Percentiles rank a stretch among this genome's conserved stretches.
phyloP scores from a whole-genome alignment of 2,113 vertebrate genomes.

The Indri indri region DNA sequence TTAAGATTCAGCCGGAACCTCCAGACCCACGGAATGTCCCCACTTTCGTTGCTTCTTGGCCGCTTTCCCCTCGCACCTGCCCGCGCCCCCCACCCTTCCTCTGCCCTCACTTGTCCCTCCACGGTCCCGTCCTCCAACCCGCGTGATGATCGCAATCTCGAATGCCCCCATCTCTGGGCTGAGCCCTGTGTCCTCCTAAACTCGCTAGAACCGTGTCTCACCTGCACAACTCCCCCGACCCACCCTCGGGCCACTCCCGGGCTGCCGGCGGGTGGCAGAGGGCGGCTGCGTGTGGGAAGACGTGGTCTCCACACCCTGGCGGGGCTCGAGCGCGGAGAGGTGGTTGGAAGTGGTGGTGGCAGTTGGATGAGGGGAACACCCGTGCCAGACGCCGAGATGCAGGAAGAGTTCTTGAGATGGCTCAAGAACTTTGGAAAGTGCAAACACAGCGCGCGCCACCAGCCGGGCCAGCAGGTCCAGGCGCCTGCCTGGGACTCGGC shows the following conservation, averaged over 20 bases:
- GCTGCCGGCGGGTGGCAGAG: neutral
- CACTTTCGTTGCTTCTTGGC: neutral
- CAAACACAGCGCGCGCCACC: neutral
- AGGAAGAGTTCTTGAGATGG: conserved; percentile 9
- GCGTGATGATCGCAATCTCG: neutral
- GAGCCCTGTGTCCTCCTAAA: neutral
- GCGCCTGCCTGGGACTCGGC: neutral
- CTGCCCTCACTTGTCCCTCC: neutral
- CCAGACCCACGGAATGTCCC: neutral
- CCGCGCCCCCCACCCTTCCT: too few relatives aligned
- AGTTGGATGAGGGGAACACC: neutral
- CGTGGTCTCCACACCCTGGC: neutral
- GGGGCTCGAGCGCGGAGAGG: neutral
- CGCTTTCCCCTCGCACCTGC: neutral
- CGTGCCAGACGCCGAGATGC: neutral
- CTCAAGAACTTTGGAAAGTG: conserved; percentile 48
- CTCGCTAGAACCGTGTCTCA: neutral
- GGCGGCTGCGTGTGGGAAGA: neutral
- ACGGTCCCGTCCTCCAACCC: too few relatives aligned
- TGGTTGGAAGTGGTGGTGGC: neutral
- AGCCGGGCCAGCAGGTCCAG: neutral
- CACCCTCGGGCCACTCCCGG: neutral
- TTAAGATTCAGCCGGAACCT: neutral
- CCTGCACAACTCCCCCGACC: neutral
- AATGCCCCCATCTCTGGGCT: neutral